phyloP scores from a whole-genome alignment of 2,888 invertebrate species.

The Lithophane socia region DNA sequence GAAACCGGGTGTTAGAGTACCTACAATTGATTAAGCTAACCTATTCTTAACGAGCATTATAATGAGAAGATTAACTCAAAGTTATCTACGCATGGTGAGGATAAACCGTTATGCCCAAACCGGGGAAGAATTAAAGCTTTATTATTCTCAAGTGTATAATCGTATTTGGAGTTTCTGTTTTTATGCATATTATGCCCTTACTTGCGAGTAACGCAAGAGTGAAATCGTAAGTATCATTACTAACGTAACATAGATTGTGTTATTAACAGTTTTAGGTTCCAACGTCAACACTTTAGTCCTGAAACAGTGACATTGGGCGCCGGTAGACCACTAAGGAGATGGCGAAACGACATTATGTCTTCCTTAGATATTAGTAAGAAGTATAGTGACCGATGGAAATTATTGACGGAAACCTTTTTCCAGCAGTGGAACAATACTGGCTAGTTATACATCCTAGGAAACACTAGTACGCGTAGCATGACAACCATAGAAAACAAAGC shows the following conservation, averaged over 20 bases:
- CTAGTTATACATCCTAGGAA: no score
- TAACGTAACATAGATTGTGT: neutral
- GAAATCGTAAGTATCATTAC: neutral
- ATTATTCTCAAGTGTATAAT: slow-evolving; percentile 18
- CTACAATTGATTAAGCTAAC: slow-evolving; percentile 22
- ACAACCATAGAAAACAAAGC: no score
- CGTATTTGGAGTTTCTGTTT: slow-evolving; percentile 29
- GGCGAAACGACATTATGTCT: neutral
- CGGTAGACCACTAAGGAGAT: neutral
- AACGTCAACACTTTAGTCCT: no score
- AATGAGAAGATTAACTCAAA: slow-evolving; percentile 26
- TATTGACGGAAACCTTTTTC: neutral
- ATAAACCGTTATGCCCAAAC: slow-evolving; percentile 41
- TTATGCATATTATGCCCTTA: neutral
- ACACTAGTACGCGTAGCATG: no score
- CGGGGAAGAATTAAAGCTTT: slow-evolving; percentile 29
- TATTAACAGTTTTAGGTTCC: neutral
- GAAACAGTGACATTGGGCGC: no score
- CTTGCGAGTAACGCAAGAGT: neutral
- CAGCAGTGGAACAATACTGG: neutral
- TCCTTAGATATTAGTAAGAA: neutral
- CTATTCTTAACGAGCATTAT: slow-evolving; percentile 38
- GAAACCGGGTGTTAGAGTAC: no score
- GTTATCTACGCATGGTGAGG: slow-evolving; percentile 33
- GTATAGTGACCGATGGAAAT: neutral